Percentiles rank a stretch among this genome's conserved stretches.
These are phyloP conservation scores for Apaloderma vittatum DNA, from an alignment of 2,113 vertebrate genomes.

Conservation along the genomic window DNA sequence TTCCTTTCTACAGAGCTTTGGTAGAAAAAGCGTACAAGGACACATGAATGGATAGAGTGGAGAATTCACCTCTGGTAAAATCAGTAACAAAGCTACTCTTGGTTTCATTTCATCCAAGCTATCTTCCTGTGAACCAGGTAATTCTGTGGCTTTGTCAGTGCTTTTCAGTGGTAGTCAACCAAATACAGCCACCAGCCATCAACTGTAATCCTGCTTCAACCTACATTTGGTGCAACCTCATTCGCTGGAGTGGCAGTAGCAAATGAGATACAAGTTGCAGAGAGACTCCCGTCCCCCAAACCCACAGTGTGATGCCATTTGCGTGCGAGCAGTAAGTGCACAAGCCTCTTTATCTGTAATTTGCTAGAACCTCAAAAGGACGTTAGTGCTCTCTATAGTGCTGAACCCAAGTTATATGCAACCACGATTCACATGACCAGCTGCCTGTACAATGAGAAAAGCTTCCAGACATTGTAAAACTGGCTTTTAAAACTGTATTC, in stretches of 20 bases:
- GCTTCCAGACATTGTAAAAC: constrained; percentile 2
- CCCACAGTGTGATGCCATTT: background rate
- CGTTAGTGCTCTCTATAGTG: background rate
- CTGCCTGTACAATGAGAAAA: background rate
- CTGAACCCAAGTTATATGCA: background rate
- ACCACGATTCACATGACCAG: background rate
- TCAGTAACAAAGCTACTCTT: background rate
- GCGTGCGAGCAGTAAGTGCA: background rate
- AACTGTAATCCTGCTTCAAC: background rate
- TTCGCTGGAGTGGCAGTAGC: background rate
- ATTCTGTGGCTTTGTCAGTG: background rate
- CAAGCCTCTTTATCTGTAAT: background rate
- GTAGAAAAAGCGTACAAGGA: background rate
- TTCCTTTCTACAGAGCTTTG: background rate
- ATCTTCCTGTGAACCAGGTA: background rate
- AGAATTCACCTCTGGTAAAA: background rate
- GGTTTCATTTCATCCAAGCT: background rate
- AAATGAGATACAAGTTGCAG: background rate
- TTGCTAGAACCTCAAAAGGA: constrained; percentile 1
- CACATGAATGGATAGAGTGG: background rate
- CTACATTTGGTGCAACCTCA: background rate
- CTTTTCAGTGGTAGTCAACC: background rate
- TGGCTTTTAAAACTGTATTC: constrained; percentile 7
- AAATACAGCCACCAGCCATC: background rate
- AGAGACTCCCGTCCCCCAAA: background rate